phyloP scores from a whole-genome alignment of 2,888 invertebrate species.

The Macaria liturata region DNA sequence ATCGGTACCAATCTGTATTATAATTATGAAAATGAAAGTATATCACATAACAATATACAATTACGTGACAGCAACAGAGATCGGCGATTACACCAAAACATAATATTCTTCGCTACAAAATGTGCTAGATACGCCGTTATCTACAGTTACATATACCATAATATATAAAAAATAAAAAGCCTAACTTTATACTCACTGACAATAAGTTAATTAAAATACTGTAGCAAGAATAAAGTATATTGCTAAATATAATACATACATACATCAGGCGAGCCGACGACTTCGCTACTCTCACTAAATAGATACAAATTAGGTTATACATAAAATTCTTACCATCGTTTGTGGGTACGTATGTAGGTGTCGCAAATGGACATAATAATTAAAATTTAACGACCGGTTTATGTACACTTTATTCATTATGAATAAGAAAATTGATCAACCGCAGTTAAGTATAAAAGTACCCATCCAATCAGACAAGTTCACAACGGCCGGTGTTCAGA shows the following conservation, averaged over 20 bases:
- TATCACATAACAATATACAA: slow-evolving; percentile 69
- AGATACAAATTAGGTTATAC: slow-evolving; percentile 3
- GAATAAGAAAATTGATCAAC: slow-evolving; percentile 28
- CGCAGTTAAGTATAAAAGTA: slow-evolving; percentile 28
- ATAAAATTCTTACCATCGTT: not conserved
- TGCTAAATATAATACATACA: slow-evolving; percentile 54
- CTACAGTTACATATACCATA: slow-evolving; percentile 38
- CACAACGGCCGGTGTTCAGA: slow-evolving; percentile 38
- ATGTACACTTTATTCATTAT: slow-evolving; percentile 30
- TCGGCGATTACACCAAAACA: slow-evolving; percentile 52
- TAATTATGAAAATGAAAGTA: slow-evolving; percentile 52
- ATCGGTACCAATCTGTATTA: slow-evolving; percentile 65
- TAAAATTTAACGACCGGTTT: slow-evolving; percentile 6
- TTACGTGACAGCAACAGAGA: slow-evolving; percentile 58
- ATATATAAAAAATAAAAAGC: slow-evolving; percentile 48
- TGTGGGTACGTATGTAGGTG: slow-evolving; percentile 4
- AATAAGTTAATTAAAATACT: slow-evolving; percentile 50
- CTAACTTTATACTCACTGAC: slow-evolving; percentile 41
- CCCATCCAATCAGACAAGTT: slow-evolving; percentile 50
- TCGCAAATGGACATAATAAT: slow-evolving; percentile 1
- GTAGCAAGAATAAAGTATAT: slow-evolving; percentile 49
- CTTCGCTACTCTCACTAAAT: slow-evolving; percentile 12
- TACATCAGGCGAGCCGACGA: slow-evolving; percentile 20
- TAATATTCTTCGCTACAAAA: slow-evolving; percentile 57
- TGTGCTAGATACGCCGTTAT: slow-evolving; percentile 56